Conservation (phyloP, 1,140 invertebrate species). For the Mercenaria mercenaria region DNA sequence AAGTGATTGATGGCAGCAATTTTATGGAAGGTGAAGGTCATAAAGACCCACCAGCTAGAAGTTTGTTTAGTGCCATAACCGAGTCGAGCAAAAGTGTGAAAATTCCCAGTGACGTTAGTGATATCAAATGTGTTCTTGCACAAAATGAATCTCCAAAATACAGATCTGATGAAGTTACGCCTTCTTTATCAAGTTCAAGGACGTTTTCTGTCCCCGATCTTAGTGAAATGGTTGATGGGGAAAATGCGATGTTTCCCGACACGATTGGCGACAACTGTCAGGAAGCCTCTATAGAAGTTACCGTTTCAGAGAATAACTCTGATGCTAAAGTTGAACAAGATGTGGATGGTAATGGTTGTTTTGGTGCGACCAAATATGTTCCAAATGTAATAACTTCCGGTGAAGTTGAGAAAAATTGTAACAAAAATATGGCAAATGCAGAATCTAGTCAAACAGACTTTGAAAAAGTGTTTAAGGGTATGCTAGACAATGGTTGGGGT, state of each 20-base stretch:
- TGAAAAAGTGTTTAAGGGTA: constrained; percentile 66
- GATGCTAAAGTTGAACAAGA: background rate
- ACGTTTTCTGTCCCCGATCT: constrained; percentile 51
- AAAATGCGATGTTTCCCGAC: constrained; percentile 82
- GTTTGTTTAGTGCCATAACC: background rate
- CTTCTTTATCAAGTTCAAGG: background rate
- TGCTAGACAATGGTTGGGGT: constrained; percentile 92
- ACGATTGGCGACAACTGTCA: constrained; percentile 43
- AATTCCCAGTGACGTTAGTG: background rate
- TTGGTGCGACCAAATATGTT: too few species aligned
- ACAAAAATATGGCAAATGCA: background rate
- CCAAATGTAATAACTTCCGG: background rate
- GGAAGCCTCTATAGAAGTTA: background rate
- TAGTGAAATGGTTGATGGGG: constrained; percentile 72
- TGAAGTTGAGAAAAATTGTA: background rate
- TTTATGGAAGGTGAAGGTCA: background rate
- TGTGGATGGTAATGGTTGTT: background rate
- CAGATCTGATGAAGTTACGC: constrained; percentile 1
- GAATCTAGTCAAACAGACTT: constrained; percentile 59
- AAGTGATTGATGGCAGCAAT: background rate
- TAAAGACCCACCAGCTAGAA: background rate
- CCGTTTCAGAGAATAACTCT: background rate
- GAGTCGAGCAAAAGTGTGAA: background rate
- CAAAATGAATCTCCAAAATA: constrained; percentile 11
- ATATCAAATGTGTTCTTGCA: background rate